Evolutionary conservation across 64 coral and sea anemone species (phyloP), one percentile per base, ranked within the genome.

Genomic region (Orbicella faveolata): DNA sequence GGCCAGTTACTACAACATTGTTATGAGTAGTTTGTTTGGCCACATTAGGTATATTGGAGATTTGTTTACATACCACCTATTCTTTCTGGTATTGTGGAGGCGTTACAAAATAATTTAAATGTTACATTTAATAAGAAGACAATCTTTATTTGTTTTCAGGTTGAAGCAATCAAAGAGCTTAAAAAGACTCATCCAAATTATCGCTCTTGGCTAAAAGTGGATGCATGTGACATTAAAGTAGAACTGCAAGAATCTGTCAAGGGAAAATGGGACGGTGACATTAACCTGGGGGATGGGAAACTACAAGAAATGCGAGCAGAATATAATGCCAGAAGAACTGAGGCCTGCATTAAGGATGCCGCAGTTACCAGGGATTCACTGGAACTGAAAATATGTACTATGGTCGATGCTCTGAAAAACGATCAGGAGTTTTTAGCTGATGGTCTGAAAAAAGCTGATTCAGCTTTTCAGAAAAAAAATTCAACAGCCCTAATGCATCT

Each of bases 401-500:
- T 66, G 7, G 12, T 66, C 2, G 34, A 83, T 9, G 0, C 6
- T 3, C 36, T 65, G 19, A 0, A 66, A n/a, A 13, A 35, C 2
- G 80, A 83, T 26, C 33, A 67, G 20, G 15, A 5, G 16, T 83
- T 83, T 59, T 66, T 83, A 57, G 61, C 80, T 83, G 54, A 63
- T 36, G 80, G 80, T 3, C 15, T 83, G 36, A 83, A 62, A n/a
- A 36, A 83, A 63, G 79, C 65, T 18, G 68, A 83, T 59, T 52
- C 44, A 9, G 1, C 2, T 6, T 92, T 78, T 41, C 16, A 73
- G 36, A 57, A 19, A 3, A 92, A 92, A 17, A 92, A 17, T 86
- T 87, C 61, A 87, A 92, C 74, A 59, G 36, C 15, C 90, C 73
- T 37, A 86, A 74, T 15, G 8, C 82, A 13, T 85, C 81, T 81